Evolutionary conservation across 2,113 vertebrate genomes (phyloP), one percentile per base, ranked within the genome.

Genomic region (Colossoma macropomum): DNA sequence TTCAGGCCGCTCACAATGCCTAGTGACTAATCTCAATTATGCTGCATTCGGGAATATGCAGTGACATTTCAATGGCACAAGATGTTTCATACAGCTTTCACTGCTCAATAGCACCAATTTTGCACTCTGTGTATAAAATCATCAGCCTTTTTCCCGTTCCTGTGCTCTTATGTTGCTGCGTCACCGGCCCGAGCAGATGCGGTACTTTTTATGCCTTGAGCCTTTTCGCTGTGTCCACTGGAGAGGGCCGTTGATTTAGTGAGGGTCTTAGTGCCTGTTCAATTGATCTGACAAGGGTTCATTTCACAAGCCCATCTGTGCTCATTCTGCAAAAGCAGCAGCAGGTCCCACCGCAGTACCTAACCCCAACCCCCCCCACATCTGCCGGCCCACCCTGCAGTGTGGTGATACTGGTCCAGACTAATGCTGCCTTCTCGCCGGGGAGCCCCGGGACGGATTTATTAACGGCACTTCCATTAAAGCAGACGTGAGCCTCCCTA

Each of bases 391-490:
- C 80, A 80, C 81, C 77, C 77, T 84, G 66, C 50, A 70, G 45
- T 85, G 59, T 79, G 72, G 3, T 69, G 48, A 50, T 25, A 28
- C 68, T 7, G 3, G 38, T 9, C 21, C 34, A 74, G 30, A 54
- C 28, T 77, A 27, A 27, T 0, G 8, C 10, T 27, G 50, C 52
- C 19, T 32, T 45, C 72, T 16, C 54, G 54, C 45, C 80, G 81
- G 59, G 71, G 41, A 80, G 1, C 84, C 41, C 28, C 25, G 62
- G 77, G 82, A 63, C 68, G 80, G 70, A 77, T 83, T 85, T 78
- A 90, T 84, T 50, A 74, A 82, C 65, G 30, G 68, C 34, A 30
- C 1, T 7, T 73, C 81, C 69, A 76, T 87, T 84, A 63, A 84
- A 88, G 76, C 74, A 76, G 78, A 90, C 28, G 34, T 45, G 56